A percentile compares a stretch with the other conserved stretches of the same genome.
phyloP scores from a whole-genome alignment of 2,888 invertebrate genomes.

The Drosophila subquinaria region DNA sequence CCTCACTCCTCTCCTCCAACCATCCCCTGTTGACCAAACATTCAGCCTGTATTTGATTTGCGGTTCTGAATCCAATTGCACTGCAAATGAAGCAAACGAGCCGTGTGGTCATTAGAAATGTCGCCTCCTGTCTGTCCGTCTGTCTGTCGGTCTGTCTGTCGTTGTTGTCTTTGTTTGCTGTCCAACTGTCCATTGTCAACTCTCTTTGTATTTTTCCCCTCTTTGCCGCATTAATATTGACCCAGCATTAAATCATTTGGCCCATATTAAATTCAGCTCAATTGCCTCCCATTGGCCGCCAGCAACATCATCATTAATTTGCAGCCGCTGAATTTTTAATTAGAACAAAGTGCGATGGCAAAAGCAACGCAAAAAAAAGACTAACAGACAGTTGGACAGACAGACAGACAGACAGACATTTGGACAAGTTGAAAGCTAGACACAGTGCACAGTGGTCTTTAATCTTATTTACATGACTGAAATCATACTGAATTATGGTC shows the following conservation, averaged over 20 bases:
- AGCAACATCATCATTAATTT: constrained; percentile 60
- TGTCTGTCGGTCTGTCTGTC: constrained; percentile 28
- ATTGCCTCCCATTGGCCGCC: constrained; percentile 49
- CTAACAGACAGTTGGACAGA: constrained; percentile 8
- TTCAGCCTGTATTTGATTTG: constrained; percentile 70
- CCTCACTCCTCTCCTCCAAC: not conserved
- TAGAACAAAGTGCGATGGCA: constrained; percentile 41
- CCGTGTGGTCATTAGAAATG: constrained; percentile 74
- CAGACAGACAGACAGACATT: constrained; percentile 1
- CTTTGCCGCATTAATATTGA: constrained; percentile 26
- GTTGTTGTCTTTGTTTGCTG: constrained; percentile 47
- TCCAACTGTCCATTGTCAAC: constrained; percentile 24
- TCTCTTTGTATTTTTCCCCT: not conserved
- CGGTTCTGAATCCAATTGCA: constrained; percentile 76
- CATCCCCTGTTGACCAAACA: not conserved
- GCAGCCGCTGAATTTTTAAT: constrained; percentile 65
- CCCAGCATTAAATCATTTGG: constrained; percentile 47
- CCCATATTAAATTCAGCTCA: constrained; percentile 52
- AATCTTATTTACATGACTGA: not conserved
- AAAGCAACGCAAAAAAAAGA: not conserved
- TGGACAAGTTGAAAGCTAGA: not conserved
- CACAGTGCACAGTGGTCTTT: not conserved
- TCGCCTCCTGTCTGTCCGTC: constrained; percentile 18
- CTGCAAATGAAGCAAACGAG: constrained; percentile 78
- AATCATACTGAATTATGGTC: not conserved